Base-by-base conservation (phyloP, 2,113 vertebrate species). In the Callorhinus ursinus region DNA sequence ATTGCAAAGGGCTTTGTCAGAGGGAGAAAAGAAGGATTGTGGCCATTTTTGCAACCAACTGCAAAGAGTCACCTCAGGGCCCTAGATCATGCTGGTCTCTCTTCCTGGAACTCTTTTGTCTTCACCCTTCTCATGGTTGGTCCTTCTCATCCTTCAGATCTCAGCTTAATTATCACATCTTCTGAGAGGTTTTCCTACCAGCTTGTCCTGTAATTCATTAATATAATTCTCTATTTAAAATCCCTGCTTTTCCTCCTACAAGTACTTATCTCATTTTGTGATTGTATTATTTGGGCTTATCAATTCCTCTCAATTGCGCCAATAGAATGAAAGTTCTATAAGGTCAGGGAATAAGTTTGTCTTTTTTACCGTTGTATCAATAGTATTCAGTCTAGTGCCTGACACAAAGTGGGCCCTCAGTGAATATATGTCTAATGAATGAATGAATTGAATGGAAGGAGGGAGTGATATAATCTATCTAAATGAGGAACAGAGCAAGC, bases 401-500 rank as follows among this genome's bases (percentile, higher is more conserved):
- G n/a, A 76, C 57, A 69, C 15, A 61, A 46, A 77, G 49, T 69
- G 82, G 33, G 67, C 26, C 33, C 16, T 88, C 49, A 59, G 76
- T 77, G 87, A 57, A 94, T 46, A 77, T 24, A 72, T 89, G 53
- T 93, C n/a, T 24, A 67, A 67, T 67, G 63, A 95, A 36, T 57
- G 71, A 94, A 76, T 26, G 49, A 96, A 79, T 15, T 83, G 22
- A 90, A 77, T 91, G 46, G 88, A 91, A 77, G 18, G n/a, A 53
- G 36, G 39, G 74, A n/a, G 11, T 81, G 26, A 65, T 82, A 76
- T 53, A 51, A 76, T 81, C 31, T 89, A 69, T 83, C 63, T 74
- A 46, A 74, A 1, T 81, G 39, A 72, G n/a, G 36, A 85, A 46
- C 46, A 67, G 65, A 86, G 14, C 63, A 16, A 86, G 21, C 19